These are phyloP conservation scores for Pegoplata infirma DNA, from an alignment of 2,888 invertebrate genomes.

Conservation along the genomic window DNA sequence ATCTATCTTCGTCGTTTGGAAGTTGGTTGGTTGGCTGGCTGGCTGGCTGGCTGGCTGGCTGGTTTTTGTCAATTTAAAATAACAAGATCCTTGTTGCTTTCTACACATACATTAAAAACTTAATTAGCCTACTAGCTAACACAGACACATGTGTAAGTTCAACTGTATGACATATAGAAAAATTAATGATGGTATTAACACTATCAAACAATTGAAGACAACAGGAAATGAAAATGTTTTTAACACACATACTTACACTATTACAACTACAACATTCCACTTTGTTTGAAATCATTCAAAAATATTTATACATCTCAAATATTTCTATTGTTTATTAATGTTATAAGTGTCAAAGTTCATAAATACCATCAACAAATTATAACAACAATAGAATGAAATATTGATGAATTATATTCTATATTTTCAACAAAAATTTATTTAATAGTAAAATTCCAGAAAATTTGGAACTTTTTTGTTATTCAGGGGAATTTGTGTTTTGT, in stretches of 20 bases:
- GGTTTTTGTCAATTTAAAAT: not conserved
- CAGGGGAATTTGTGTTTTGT: not conserved
- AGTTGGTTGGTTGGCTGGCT: too few species aligned
- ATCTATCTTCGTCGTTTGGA: not conserved
- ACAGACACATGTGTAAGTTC: not conserved
- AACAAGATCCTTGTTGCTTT: not conserved
- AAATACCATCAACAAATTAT: not conserved
- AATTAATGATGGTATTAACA: not conserved
- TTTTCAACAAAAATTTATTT: not conserved
- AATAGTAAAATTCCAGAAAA: not conserved
- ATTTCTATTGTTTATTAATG: not conserved
- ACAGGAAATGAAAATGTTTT: not conserved
- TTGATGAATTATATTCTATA: not conserved
- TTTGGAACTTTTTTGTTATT: too few species aligned
- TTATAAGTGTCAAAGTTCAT: not conserved
- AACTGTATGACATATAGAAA: slow-evolving; percentile 2
- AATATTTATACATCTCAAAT: too few species aligned
- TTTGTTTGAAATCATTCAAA: too few species aligned
- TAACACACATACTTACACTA: too few species aligned
- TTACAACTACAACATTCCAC: too few species aligned
- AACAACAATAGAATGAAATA: too few species aligned
- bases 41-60: too few species aligned
- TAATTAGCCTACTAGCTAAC: slow-evolving; percentile 14
- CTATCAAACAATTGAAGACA: not conserved
- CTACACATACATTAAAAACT: not conserved